Conservation (phyloP, 2,113 vertebrate genomes). For the Herpailurus yagouaroundi region DNA sequence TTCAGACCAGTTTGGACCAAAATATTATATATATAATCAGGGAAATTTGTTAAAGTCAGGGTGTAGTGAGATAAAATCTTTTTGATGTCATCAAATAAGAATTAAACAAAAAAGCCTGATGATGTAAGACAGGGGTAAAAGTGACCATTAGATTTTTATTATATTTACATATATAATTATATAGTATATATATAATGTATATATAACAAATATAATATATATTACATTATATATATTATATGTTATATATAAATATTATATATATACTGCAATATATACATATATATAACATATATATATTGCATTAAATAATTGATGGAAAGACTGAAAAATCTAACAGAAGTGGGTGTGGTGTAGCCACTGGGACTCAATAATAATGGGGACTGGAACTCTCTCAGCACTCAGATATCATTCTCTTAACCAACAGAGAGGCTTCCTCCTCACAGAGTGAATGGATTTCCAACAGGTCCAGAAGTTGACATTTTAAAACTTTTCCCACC, state of each 20-base stretch:
- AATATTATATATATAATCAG: too few relatives aligned
- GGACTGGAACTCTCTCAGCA: background rate
- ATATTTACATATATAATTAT: too few relatives aligned
- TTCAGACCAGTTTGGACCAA: background rate
- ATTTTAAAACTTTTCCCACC: background rate
- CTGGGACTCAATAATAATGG: background rate
- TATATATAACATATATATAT: background rate
- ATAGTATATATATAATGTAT: too few relatives aligned
- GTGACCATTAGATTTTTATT: background rate
- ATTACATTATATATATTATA: too few relatives aligned
- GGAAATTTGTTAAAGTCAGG: background rate
- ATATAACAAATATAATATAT: too few relatives aligned
- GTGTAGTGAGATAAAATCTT: background rate
- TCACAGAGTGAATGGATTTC: background rate
- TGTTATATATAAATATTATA: too few relatives aligned
- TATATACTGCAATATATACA: too few relatives aligned
- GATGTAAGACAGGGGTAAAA: background rate
- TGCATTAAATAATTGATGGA: background rate
- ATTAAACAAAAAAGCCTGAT: background rate
- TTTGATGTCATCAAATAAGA: background rate
- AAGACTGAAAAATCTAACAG: background rate
- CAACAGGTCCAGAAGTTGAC: background rate
- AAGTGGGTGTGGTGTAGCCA: accelerated
- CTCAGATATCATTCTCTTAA: background rate
- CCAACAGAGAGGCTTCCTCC: background rate